phyloP scores from a whole-genome alignment of 2,888 invertebrate genomes.

The Escarpia spicata region DNA sequence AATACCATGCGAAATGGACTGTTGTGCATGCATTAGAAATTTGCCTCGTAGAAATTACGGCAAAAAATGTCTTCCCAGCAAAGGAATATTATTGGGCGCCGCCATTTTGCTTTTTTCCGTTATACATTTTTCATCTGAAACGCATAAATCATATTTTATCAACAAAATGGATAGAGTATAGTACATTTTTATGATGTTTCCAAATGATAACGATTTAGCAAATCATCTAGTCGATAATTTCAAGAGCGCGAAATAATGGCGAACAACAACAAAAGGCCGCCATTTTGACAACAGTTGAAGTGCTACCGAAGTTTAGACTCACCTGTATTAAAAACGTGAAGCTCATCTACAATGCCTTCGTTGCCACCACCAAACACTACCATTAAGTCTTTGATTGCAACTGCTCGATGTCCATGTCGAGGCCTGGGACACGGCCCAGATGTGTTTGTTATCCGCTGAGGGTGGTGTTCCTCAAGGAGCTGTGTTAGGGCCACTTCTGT shows the following conservation, averaged over 20 bases:
- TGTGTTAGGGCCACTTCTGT: too few species aligned
- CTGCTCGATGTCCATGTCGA: conserved; percentile 98
- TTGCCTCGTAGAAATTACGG: background rate
- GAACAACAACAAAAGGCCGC: conserved; percentile 47
- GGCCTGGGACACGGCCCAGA: conserved; percentile 80
- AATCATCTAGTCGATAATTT: background rate
- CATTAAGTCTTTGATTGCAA: conserved; percentile 98
- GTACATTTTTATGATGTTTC: background rate
- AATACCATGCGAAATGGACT: background rate
- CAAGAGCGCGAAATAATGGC: conserved; percentile 26
- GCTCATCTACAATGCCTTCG: conserved; percentile 99
- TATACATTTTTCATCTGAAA: conserved; percentile 18
- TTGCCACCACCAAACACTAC: conserved; percentile 94
- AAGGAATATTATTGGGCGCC: conserved; percentile 42
- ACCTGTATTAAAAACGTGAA: conserved; percentile 99
- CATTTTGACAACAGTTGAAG: conserved; percentile 44
- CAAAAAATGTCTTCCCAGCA: background rate
- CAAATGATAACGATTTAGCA: conserved; percentile 3
- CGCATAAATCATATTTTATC: background rate
- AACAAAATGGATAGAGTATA: background rate
- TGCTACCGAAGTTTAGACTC: conserved; percentile 55
- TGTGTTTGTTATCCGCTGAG: conserved; percentile 86
- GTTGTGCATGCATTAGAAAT: background rate
- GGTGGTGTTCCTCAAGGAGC: too few species aligned
- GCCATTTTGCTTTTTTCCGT: conserved; percentile 47